Base-by-base conservation (phyloP, 2,113 vertebrate genomes). In the Hemibagrus wyckioides region DNA sequence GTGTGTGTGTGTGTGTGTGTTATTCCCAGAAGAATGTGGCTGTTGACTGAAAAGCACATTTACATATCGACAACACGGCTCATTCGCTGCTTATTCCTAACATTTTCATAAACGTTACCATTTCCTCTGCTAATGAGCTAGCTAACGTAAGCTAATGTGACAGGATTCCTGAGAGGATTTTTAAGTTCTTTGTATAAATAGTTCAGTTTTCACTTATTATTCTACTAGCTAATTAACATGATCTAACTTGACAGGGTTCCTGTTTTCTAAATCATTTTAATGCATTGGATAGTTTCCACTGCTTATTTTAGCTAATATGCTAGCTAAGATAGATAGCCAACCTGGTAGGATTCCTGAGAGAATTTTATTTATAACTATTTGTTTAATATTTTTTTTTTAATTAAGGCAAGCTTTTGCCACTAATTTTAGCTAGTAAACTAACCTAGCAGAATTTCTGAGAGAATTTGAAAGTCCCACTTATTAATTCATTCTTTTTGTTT, bases 1-100 rank as follows among this genome's bases (percentile, higher is more conserved):
- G 63, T 67, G 65, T 80, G 76, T 80, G 83, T 30, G 65, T 73
- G 83, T 84, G 50, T 84, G 81, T 83, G 41, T 9, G 84, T 83
- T 54, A 95, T 65, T 65, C 63, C n/a, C 63, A 17, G n/a, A 14
- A 33, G n/a, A 65, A 33, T 4, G 63, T 65, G n/a, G n/a, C 63
- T 33, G n/a, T n/a, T 33, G n/a, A 67, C n/a, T 99, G 92, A 99
- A 99, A 94, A 99, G 99, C 90, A 99, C 98, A 0, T 97, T 97
- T 98, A 15, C 97, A 99, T 91, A 97, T 99, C 89, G 99, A 98
- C 84, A 98, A 97, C 30, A 98, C 97, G 6, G 97, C 98, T 85
- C 41, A 75, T 75, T 44, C 39, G 4, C 36, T 71, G 63, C 33
- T 21, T 19, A 69, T 30, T 65, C 6, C 30, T 36, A 33, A 69